Evolutionary conservation across 2,797 vertebrate species (phyloP).

Genomic region (Craterocephalus amniculus): DNA sequence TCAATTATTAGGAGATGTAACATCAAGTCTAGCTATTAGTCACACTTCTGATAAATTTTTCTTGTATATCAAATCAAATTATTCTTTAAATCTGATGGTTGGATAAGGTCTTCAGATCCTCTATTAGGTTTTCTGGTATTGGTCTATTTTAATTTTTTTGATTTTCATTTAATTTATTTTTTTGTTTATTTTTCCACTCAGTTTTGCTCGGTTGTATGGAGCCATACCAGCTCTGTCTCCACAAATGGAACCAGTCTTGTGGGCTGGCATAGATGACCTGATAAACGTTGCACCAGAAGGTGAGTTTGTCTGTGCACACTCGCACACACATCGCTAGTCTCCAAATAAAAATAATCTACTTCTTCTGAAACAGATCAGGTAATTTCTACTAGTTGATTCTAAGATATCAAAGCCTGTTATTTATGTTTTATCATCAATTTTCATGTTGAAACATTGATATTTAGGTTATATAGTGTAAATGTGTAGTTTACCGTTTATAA

Average conservation of each 20-base stretch:
- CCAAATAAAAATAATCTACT: not conserved
- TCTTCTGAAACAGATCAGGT: not conserved
- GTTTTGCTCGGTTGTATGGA: conserved; percentile 57
- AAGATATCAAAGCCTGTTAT: too few species aligned
- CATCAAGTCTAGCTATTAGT: too few species aligned
- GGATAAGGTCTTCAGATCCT: too few species aligned
- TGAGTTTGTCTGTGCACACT: conserved; percentile 41
- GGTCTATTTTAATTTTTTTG: not conserved
- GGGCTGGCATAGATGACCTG: conserved; percentile 55
- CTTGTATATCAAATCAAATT: too few species aligned
- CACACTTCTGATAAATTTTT: too few species aligned
- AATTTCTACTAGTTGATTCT: not conserved
- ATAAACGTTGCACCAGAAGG: conserved; percentile 59
- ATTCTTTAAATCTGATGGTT: too few species aligned
- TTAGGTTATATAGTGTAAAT: too few species aligned
- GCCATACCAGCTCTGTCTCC: conserved; percentile 33
- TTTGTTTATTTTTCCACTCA: conserved; percentile 20
- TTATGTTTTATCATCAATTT: too few species aligned
- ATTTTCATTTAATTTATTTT: conserved; percentile 17
- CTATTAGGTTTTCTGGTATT: not conserved
- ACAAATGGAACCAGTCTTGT: conserved; percentile 53
- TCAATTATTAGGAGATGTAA: too few species aligned
- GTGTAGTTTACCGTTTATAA: too few species aligned
- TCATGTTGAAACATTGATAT: too few species aligned
- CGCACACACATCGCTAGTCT: not conserved